Conservation (phyloP, 2,797 vertebrate genomes). For the Oreochromis grahami region DNA sequence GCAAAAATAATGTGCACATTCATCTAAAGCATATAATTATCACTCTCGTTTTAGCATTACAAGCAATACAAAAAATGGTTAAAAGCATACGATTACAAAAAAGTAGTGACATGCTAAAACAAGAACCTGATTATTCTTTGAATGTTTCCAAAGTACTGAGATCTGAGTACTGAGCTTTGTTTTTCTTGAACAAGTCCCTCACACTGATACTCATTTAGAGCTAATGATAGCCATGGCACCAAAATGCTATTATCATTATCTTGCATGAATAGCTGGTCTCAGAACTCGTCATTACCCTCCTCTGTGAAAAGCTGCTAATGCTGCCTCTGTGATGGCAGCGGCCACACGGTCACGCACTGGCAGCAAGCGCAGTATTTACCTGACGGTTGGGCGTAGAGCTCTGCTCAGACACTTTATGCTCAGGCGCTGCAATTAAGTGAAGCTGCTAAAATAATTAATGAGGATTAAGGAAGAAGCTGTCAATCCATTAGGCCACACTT, state of each 20-base stretch:
- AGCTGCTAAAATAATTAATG: not conserved
- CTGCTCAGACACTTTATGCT: not conserved
- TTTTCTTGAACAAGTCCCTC: not conserved
- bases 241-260: slow-evolving; percentile 42
- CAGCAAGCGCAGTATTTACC: not conserved
- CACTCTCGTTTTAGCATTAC: not conserved
- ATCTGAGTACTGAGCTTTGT: not conserved
- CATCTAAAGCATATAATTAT: not conserved
- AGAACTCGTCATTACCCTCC: slow-evolving; percentile 27
- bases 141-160: not conserved
- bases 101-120: not conserved
- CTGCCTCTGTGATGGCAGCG: not conserved
- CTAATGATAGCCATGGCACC: slow-evolving; percentile 31
- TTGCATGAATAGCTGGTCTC: slow-evolving; percentile 12
- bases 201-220: slow-evolving; percentile 1
- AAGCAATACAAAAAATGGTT: not conserved
- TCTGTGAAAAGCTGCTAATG: slow-evolving; percentile 1
- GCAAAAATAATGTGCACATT: not conserved
- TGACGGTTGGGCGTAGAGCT: not conserved
- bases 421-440: not conserved
- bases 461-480: not conserved
- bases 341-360: not conserved
- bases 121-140: not conserved
- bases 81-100: not conserved
- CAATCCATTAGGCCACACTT: not conserved